Evolutionary conservation across 2,113 vertebrate species (phyloP).

Genomic region (Pelecanus crispus): DNA sequence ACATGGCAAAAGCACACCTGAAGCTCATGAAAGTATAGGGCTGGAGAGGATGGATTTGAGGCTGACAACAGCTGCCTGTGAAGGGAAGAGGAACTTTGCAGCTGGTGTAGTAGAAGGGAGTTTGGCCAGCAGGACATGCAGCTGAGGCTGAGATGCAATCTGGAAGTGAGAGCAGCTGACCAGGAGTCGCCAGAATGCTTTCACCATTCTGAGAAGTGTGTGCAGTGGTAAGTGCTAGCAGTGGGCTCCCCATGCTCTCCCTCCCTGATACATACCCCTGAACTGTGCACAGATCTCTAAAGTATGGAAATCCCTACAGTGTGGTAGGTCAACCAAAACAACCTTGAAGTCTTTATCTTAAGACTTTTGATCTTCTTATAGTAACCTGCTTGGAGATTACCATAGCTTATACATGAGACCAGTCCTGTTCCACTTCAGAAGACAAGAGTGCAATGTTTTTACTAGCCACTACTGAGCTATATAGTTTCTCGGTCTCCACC

Average conservation of each 20-base stretch:
- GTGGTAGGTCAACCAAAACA: not conserved
- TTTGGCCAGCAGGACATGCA: not conserved
- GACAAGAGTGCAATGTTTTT: not conserved
- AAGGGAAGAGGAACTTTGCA: not conserved
- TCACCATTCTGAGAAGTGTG: not conserved
- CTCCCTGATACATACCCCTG: not conserved
- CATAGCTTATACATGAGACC: not conserved
- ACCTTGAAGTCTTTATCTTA: rapidly evolving
- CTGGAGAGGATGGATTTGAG: not conserved
- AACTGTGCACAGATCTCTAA: not conserved
- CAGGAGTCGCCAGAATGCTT: not conserved
- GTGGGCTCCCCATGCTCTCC: not conserved
- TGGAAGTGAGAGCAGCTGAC: not conserved
- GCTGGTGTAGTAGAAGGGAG: not conserved
- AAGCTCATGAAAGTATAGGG: not conserved
- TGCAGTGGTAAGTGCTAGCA: not conserved
- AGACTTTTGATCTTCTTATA: not conserved
- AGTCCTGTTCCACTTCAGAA: not conserved
- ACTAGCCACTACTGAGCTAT: not conserved
- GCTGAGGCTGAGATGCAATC: not conserved
- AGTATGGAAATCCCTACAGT: not conserved
- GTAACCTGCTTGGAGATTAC: not conserved
- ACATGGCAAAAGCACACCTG: not conserved
- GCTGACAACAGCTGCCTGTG: not conserved
- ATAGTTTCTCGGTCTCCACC: not conserved